Evolutionary conservation across 2,113 vertebrate species (phyloP).

Genomic region (Cyanoramphus novaezelandiae): DNA sequence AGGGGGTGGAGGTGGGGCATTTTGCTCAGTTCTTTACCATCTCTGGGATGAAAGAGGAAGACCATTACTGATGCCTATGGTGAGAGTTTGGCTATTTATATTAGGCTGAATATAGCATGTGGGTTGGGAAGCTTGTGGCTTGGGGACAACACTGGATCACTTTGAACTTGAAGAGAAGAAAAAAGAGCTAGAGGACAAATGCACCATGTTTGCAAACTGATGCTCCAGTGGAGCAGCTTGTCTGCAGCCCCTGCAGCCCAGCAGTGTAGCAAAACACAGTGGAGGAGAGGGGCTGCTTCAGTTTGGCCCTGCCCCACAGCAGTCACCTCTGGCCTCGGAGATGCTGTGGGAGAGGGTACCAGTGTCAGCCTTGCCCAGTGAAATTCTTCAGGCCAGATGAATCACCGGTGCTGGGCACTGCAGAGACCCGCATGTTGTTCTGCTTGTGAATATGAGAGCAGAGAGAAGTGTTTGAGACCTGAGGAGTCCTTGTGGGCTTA

Average conservation of each 20-base stretch:
- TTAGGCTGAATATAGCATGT: background rate
- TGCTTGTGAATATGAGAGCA: background rate
- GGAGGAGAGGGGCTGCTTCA: background rate
- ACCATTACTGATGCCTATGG: background rate
- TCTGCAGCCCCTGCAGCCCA: background rate
- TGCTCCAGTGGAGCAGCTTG: background rate
- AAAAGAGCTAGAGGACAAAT: background rate
- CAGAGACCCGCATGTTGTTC: background rate
- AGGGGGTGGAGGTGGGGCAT: background rate
- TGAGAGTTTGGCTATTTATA: background rate
- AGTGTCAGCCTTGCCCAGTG: background rate
- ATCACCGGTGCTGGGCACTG: background rate
- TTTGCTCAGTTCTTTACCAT: background rate
- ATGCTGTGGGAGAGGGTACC: background rate
- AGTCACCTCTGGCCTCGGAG: background rate
- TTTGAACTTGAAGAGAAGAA: background rate
- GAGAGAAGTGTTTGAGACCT: background rate
- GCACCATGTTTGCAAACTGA: background rate
- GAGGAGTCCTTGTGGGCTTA: background rate
- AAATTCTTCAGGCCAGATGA: background rate
- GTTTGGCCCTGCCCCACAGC: background rate
- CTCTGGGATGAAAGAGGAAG: background rate
- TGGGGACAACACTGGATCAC: background rate
- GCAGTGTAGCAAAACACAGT: background rate
- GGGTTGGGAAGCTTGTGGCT: background rate